Percentiles rank a stretch among this genome's conserved stretches.
These are phyloP conservation scores for Carpatolechia fugitivella DNA, from an alignment of 2,888 invertebrate genomes.

Conservation along the genomic window DNA sequence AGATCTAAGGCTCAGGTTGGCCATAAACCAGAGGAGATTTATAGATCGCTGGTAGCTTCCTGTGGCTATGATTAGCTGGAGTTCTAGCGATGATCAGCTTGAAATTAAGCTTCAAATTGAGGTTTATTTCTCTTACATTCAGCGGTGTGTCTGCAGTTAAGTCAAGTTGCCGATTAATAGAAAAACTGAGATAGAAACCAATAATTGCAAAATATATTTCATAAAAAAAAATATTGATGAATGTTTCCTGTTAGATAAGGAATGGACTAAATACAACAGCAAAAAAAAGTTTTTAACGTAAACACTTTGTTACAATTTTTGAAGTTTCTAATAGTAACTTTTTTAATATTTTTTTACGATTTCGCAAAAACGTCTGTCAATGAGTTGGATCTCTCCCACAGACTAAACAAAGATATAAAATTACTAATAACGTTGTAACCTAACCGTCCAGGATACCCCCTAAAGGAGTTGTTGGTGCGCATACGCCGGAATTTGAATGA, in stretches of 20 bases:
- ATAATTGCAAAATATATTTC: too few relatives aligned
- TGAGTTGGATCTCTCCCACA: conserved; percentile 1
- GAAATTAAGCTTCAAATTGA: not conserved
- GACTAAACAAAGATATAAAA: not conserved
- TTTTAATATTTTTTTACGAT: too few relatives aligned
- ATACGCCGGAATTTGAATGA: conserved; percentile 26
- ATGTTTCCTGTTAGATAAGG: too few relatives aligned
- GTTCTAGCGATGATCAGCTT: conserved; percentile 2
- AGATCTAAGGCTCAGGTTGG: not conserved
- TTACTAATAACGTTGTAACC: not conserved
- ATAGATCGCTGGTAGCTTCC: conserved; percentile 6
- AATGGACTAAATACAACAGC: too few relatives aligned
- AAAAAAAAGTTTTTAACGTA: too few relatives aligned
- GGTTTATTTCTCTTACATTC: too few relatives aligned
- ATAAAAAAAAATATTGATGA: too few relatives aligned
- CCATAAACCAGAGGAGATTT: not conserved
- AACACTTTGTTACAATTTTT: too few relatives aligned
- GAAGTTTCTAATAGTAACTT: too few relatives aligned
- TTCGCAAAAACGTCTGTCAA: too few relatives aligned
- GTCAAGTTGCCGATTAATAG: not conserved
- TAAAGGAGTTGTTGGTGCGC: not conserved
- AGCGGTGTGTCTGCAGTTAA: not conserved
- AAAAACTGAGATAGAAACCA: too few relatives aligned
- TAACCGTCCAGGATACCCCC: not conserved
- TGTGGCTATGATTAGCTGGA: conserved; percentile 4